These are phyloP conservation scores for Thyatira batis DNA, from an alignment of 2,888 invertebrate species.

Conservation along the genomic window DNA sequence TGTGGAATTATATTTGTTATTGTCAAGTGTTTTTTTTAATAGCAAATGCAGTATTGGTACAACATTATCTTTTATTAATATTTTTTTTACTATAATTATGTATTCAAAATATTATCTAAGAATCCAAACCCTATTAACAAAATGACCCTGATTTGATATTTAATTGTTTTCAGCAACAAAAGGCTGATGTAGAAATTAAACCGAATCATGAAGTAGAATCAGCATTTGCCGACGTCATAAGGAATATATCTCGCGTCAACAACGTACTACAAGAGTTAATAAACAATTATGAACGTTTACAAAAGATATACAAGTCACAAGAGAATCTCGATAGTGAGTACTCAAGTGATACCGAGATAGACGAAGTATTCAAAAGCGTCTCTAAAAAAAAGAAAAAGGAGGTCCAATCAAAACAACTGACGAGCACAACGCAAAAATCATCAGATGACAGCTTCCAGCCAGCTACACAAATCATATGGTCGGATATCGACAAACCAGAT, in stretches of 20 bases:
- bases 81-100: too few relatives aligned
- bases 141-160: too few relatives aligned
- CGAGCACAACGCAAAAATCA: slow-evolving; percentile 1
- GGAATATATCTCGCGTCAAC: slow-evolving; percentile 60
- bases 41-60: slow-evolving; percentile 17
- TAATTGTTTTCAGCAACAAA: slow-evolving; percentile 16
- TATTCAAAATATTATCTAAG: too few relatives aligned
- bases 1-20: slow-evolving; percentile 38
- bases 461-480: slow-evolving; percentile 38
- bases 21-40: slow-evolving; percentile 27
- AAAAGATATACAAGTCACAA: slow-evolving; percentile 44
- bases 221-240: slow-evolving; percentile 49
- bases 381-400: slow-evolving; percentile 9
- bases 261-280: slow-evolving; percentile 54
- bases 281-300: slow-evolving; percentile 51
- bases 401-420: not conserved
- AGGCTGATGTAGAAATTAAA: slow-evolving; percentile 9
- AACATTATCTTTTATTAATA: not conserved
- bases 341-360: slow-evolving; percentile 30
- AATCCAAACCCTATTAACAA: too few relatives aligned
- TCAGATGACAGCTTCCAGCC: slow-evolving; percentile 10
- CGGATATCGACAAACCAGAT: slow-evolving; percentile 22
- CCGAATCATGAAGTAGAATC: slow-evolving; percentile 22
- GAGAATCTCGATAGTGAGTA: slow-evolving; percentile 30
- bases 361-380: slow-evolving; percentile 22